These are phyloP conservation scores for Hyles vespertilio DNA, from an alignment of 1,140 invertebrate species.

Conservation along the genomic window DNA sequence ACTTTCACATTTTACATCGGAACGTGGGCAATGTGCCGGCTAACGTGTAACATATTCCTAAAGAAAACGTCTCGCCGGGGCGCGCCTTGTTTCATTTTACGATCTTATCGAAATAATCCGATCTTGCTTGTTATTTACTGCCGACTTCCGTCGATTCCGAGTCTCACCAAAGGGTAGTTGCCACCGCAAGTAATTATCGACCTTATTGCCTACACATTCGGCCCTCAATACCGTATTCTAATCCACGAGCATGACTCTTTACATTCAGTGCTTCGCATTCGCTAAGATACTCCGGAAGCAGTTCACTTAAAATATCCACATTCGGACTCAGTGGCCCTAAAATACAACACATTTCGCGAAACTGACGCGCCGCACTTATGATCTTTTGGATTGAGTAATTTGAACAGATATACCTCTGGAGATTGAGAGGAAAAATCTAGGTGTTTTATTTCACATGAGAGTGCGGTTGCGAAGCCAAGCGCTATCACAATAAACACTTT, in stretches of 20 bases:
- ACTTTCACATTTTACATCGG: conserved; percentile 34
- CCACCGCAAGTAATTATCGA: conserved; percentile 39
- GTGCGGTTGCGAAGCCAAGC: conserved; percentile 49
- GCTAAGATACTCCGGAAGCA: conserved; percentile 18
- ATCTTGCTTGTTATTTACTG: conserved; percentile 73
- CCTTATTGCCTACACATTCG: conserved; percentile 40
- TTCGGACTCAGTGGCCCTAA: conserved; percentile 36
- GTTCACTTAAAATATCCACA: conserved; percentile 24
- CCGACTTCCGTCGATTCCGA: conserved; percentile 56
- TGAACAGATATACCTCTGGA: conserved; percentile 44
- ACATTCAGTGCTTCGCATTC: conserved; percentile 29
- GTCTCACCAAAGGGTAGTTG: conserved; percentile 34
- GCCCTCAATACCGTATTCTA: conserved; percentile 40
- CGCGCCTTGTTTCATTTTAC: conserved; percentile 71
- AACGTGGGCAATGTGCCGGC: conserved; percentile 35
- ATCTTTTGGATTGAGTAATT: conserved; percentile 27
- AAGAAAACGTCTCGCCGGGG: conserved; percentile 58
- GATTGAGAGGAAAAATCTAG: conserved; percentile 67
- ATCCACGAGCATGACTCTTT: conserved; percentile 35
- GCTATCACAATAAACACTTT: conserved; percentile 67
- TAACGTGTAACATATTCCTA: conserved; percentile 58
- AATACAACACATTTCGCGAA: conserved; percentile 46
- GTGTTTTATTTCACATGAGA: conserved; percentile 68
- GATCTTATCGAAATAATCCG: conserved; percentile 75
- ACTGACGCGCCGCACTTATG: conserved; percentile 22